Evolutionary conservation across 53 echinoderm and acorn worm genomes (phyloP), one percentile per base, ranked within the genome.

Genomic region (Temnopleurus reevesii): DNA sequence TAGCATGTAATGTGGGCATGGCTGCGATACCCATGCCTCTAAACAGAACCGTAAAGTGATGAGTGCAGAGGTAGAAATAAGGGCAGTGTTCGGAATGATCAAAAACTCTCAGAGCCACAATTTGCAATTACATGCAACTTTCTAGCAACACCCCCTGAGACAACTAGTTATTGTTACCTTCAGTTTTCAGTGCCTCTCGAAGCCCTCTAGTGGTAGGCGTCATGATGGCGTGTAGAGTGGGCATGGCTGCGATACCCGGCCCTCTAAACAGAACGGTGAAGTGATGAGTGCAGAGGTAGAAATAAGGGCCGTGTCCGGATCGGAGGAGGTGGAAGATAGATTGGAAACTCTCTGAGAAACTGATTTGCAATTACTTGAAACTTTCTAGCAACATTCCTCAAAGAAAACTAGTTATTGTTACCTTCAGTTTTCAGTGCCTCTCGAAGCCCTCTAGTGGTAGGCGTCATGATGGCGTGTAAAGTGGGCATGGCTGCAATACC

Each of bases 41-140:
- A 84, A 97, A 97, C 10, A 97, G 92, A 31, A 95, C 91, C 6
- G 98, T 95, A 46, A 91, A 92, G 77, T 97, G 95, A 46, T 97
- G 93, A 35, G 94, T 92, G 63, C 95, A 94, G n/a, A 97, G 81
- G 91, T 97, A 97, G 92, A 97, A 97, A 55, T 95, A 97, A 9
- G 95, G 95, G 89, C 98, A 97, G 55, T 92, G 93, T 13, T 90
- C 94, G 2, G 94, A 88, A 41, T 95, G 60, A 97, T 9, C 94
- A 93, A 77, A 97, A 95, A 77, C 98, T 97, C 96, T 96, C 55
- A 95, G 94, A 25, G 81, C 95, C n/a, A n/a, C n/a, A n/a, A n/a
- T n/a, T n/a, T n/a, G n/a, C n/a, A n/a, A n/a, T n/a, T n/a, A n/a
- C n/a, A n/a, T n/a, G n/a, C 66, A 66, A 66, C 0, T n/a, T n/a